A percentile compares a stretch with the other conserved stretches of the same genome.
phyloP scores from a whole-genome alignment of 2,888 invertebrate species.

The Heteropelma amictum region DNA sequence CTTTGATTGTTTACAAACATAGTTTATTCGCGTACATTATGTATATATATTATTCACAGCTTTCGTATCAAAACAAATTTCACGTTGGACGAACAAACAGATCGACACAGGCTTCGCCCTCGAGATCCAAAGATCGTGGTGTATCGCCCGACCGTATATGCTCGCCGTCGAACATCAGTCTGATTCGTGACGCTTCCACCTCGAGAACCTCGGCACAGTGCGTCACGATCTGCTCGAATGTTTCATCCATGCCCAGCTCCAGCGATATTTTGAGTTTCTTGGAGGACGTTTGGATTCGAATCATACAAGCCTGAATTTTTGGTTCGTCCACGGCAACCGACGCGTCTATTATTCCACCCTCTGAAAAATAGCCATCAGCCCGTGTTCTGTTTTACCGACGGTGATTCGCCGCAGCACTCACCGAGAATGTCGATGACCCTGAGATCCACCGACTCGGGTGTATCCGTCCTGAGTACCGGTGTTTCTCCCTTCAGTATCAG shows the following conservation, averaged over 20 bases:
- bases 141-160: slow-evolving; percentile 45
- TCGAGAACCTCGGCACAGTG: slow-evolving; percentile 51
- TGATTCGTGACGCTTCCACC: slow-evolving; percentile 44
- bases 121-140: slow-evolving; percentile 55
- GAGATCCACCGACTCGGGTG: slow-evolving; percentile 52
- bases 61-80: too few relatives aligned
- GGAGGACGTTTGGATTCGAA: slow-evolving; percentile 56
- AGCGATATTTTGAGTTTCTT: slow-evolving; percentile 51
- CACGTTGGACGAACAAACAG: too few relatives aligned
- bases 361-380: slow-evolving; percentile 8
- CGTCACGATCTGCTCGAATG: slow-evolving; percentile 47
- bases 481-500: slow-evolving; percentile 25
- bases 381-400: background rate
- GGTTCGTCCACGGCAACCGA: background rate
- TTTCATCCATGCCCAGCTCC: slow-evolving; percentile 45
- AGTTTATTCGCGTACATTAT: too few relatives aligned
- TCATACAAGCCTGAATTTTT: slow-evolving; percentile 40
- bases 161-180: slow-evolving; percentile 56
- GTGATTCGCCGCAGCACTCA: background rate
- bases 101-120: slow-evolving; percentile 58
- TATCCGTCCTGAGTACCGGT: slow-evolving; percentile 40
- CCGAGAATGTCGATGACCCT: slow-evolving; percentile 55
- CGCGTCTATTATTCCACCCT: slow-evolving; percentile 39
- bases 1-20: too few relatives aligned
- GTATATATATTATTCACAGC: too few relatives aligned